phyloP scores from a whole-genome alignment of 2,113 vertebrate species.

The Pongo abelii region DNA sequence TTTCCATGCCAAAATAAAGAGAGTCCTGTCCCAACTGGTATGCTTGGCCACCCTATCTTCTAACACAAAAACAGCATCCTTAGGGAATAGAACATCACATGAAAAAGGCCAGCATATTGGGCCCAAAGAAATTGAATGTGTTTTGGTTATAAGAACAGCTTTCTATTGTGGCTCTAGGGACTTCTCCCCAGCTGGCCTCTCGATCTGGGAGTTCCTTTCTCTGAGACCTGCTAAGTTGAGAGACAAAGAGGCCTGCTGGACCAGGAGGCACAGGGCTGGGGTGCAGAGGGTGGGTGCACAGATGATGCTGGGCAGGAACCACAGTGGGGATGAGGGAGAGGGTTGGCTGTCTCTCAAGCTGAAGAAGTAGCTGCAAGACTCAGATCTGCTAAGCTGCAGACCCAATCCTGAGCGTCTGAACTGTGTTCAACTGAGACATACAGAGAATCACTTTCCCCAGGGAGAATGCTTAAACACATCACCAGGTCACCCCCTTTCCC shows the following conservation, averaged over 20 bases:
- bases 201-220: background rate
- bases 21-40: too few relatives aligned
- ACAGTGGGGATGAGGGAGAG: slow-evolving; percentile 80
- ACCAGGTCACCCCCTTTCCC: background rate
- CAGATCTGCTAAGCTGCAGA: background rate
- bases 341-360: slow-evolving; percentile 82
- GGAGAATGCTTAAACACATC: background rate
- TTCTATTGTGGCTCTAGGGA: background rate
- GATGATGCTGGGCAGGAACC: slow-evolving; percentile 81
- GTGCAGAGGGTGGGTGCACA: slow-evolving; percentile 83
- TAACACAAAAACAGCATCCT: too few relatives aligned
- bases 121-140: background rate
- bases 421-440: background rate
- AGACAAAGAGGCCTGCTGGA: slow-evolving; percentile 82
- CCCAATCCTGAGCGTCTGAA: background rate
- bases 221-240: slow-evolving; percentile 88
- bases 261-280: slow-evolving; percentile 84
- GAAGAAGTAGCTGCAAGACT: slow-evolving; percentile 84
- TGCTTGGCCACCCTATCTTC: background rate
- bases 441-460: accelerated
- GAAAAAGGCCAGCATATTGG: accelerated
- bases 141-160: background rate
- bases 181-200: accelerated
- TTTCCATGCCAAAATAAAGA: background rate
- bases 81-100: too few relatives aligned